Percentiles rank a stretch among this genome's conserved stretches.
phyloP scores from a whole-genome alignment of 2,888 invertebrate species.

The Cactoblastis cactorum region DNA sequence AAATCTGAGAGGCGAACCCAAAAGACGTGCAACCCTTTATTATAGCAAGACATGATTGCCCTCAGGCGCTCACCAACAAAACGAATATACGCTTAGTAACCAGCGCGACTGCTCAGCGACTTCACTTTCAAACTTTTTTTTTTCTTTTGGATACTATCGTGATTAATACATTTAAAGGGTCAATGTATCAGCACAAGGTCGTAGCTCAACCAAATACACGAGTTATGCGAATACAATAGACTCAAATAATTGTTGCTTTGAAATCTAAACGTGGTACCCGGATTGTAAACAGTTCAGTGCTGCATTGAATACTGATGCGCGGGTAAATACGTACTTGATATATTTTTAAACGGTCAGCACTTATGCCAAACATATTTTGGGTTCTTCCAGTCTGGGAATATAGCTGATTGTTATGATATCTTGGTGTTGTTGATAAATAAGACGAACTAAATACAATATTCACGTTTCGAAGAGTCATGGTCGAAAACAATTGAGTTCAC shows the following conservation, averaged over 20 bases:
- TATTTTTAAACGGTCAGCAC: constrained; percentile 30
- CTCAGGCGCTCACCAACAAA: constrained; percentile 64
- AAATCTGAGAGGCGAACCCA: constrained; percentile 63
- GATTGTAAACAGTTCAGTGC: constrained; percentile 49
- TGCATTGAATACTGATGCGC: constrained; percentile 55
- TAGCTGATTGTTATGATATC: background rate
- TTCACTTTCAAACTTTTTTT: constrained; percentile 52
- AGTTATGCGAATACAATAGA: constrained; percentile 33
- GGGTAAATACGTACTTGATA: constrained; percentile 53
- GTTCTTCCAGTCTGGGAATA: background rate
- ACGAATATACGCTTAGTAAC: constrained; percentile 65
- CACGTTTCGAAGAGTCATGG: constrained; percentile 11
- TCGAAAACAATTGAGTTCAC: constrained; percentile 32
- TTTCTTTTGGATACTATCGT: constrained; percentile 38
- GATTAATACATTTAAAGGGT: constrained; percentile 34
- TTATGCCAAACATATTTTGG: background rate
- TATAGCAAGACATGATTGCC: constrained; percentile 75
- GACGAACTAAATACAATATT: constrained; percentile 8
- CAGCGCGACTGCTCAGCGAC: constrained; percentile 50
- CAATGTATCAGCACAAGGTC: constrained; percentile 40
- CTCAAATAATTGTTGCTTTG: constrained; percentile 40
- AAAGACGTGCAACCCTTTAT: constrained; percentile 72
- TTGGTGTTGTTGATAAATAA: constrained; percentile 1
- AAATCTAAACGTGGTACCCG: constrained; percentile 40
- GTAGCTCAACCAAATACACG: constrained; percentile 21